Evolutionary conservation across 2,888 invertebrate genomes (phyloP), one percentile per base, ranked within the genome.

Genomic region (Atrina japonica): DNA sequence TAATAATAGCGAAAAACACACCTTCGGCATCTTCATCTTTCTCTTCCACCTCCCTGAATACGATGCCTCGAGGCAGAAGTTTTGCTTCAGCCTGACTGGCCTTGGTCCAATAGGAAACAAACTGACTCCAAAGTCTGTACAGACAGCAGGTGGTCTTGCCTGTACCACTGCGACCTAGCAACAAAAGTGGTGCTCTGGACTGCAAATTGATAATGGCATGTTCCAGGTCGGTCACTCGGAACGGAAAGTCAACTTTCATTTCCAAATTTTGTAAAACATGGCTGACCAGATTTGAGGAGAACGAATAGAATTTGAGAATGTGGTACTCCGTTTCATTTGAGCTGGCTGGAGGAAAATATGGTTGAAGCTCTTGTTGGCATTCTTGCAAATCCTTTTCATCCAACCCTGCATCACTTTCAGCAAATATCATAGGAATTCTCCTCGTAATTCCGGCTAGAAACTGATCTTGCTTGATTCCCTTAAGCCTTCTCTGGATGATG

Each of bases 71-170:
- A 0, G 82, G 83, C 14, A 83, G 70, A 6, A 82, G 45, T n/a
- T 82, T 82, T 18, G 71, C 74, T 18, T 76, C 81, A 25, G 82
- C 80, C 14, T 77, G 74, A 40, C 68, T 76, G 11, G 83, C 83
- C 45, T 76, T 76, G 25, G 61, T 70, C 88, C 88, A 88, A 70
- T 87, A 87, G 6, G 70, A 58, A 27, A 84, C 70, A 73, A 85
- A 88, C 25, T 75, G 75, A 41, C 77, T 78, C 86, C 87, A 87
- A 27, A 88, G 73, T 29, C 88, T 72, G 70, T 87, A 88, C 71
- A 88, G 70, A 50, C 87, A 88, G 58, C 87, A 86, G 0, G 88
- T 88, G 14, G 88, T 88, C 71, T 88, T 88, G 2, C 88, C 88
- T 23, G 88, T 88, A 3, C 88, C 88, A 80, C 88, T 88, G 2